phyloP scores from a whole-genome alignment of 2,888 invertebrate species.

The Sthenelais limicola region DNA sequence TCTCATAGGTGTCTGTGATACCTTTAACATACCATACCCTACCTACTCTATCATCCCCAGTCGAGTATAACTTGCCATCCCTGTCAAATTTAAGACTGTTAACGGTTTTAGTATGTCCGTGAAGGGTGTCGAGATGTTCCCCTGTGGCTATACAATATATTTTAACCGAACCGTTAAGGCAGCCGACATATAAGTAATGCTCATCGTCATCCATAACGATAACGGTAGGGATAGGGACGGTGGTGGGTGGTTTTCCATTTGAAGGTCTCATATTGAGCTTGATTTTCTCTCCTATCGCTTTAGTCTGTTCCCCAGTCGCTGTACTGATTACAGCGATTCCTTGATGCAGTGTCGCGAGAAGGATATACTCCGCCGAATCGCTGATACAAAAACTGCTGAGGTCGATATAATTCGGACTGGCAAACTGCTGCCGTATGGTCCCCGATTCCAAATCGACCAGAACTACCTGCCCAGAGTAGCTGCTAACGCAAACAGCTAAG shows the following conservation, averaged over 20 bases:
- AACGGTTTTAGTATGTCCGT: slow-evolving; percentile 21
- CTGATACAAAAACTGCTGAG: slow-evolving; percentile 34
- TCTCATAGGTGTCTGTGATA: background rate
- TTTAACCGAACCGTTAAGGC: slow-evolving; percentile 33
- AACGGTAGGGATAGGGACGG: slow-evolving; percentile 15
- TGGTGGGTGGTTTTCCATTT: background rate
- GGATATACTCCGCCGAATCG: slow-evolving; percentile 11
- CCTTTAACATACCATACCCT: slow-evolving; percentile 42
- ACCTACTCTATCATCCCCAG: slow-evolving; percentile 41
- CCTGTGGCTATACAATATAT: slow-evolving; percentile 37
- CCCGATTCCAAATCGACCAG: slow-evolving; percentile 43
- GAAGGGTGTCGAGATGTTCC: slow-evolving; percentile 29
- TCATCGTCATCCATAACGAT: slow-evolving; percentile 40
- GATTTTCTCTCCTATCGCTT: background rate
- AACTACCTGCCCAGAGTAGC: slow-evolving; percentile 34
- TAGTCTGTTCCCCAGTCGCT: background rate
- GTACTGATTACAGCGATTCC: slow-evolving; percentile 39
- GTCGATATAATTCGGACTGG: background rate
- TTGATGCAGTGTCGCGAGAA: slow-evolving; percentile 40
- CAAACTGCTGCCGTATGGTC: slow-evolving; percentile 16
- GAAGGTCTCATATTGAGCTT: slow-evolving; percentile 12
- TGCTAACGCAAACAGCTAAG: slow-evolving; percentile 35
- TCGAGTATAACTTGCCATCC: slow-evolving; percentile 27
- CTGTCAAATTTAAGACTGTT: slow-evolving; percentile 40
- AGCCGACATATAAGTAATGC: slow-evolving; percentile 43